These are phyloP conservation scores for Phalacrocorax aristotelis DNA, from an alignment of 2,113 vertebrate genomes.

Conservation along the genomic window DNA sequence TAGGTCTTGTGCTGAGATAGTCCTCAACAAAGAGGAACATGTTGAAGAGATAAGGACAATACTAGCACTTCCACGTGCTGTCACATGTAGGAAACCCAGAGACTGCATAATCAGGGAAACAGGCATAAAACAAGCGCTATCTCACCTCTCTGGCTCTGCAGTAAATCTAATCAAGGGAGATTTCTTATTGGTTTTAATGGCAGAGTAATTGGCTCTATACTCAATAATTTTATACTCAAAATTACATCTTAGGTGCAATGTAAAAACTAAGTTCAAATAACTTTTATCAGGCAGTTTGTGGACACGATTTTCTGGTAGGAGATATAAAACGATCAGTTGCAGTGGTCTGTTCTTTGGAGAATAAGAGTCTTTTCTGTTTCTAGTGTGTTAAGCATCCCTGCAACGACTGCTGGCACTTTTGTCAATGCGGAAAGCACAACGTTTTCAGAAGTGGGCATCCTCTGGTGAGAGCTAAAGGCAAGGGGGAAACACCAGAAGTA, in stretches of 20 bases:
- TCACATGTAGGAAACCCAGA: background rate
- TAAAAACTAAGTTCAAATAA: background rate
- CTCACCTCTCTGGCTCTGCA: background rate
- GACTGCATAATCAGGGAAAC: background rate
- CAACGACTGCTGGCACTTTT: background rate
- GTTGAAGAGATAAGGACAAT: background rate
- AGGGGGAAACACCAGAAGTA: background rate
- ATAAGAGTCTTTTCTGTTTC: background rate
- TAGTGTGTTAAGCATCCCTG: background rate
- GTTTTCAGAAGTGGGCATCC: background rate
- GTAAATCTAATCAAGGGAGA: background rate
- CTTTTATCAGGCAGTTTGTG: background rate
- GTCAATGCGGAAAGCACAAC: rapidly evolving
- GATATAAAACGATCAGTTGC: background rate
- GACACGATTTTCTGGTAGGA: background rate
- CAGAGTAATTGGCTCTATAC: background rate
- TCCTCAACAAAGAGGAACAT: background rate
- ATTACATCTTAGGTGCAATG: background rate
- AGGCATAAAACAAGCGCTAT: background rate
- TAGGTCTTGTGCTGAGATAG: background rate
- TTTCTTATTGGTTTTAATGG: background rate
- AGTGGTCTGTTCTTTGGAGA: background rate
- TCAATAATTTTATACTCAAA: background rate
- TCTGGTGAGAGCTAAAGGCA: background rate
- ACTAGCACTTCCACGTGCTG: rapidly evolving